Evolutionary conservation across 2,113 vertebrate genomes (phyloP).

Genomic region (Piaya cayana): DNA sequence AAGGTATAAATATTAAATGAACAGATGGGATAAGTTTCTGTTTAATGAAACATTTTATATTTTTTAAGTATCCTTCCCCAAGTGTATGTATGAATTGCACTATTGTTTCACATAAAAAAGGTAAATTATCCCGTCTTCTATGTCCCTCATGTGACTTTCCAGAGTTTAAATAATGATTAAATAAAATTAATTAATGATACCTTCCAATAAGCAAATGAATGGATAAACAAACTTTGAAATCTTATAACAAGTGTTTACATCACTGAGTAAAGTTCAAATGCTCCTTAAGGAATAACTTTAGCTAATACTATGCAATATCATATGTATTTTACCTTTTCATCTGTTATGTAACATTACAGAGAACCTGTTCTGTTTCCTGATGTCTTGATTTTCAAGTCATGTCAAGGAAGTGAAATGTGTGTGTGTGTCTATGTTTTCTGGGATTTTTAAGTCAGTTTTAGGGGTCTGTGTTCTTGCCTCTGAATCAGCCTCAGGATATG

Average conservation of each 20-base stretch:
- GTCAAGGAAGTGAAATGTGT: neutral
- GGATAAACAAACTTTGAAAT: constrained; percentile 18
- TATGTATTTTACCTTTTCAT: neutral
- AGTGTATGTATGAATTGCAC: neutral
- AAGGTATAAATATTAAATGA: neutral
- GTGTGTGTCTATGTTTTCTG: neutral
- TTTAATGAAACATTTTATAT: neutral
- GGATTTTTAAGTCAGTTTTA: neutral
- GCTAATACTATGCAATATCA: neutral
- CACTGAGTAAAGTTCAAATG: neutral
- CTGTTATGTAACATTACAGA: neutral
- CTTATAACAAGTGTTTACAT: neutral
- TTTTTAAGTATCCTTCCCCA: neutral
- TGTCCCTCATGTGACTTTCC: neutral
- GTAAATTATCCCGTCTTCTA: neutral
- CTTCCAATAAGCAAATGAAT: neutral
- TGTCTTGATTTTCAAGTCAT: neutral
- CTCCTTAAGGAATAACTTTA: neutral
- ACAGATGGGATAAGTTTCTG: neutral
- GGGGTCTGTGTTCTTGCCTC: neutral
- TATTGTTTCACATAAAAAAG: neutral
- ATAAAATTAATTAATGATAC: constrained; percentile 10
- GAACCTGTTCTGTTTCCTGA: neutral
- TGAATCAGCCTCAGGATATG: accelerated
- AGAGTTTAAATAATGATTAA: no score